A percentile compares a stretch with the other conserved stretches of the same genome.
These are phyloP conservation scores for Nycticebus coucang DNA, from an alignment of 2,113 vertebrate genomes.

Conservation along the genomic window DNA sequence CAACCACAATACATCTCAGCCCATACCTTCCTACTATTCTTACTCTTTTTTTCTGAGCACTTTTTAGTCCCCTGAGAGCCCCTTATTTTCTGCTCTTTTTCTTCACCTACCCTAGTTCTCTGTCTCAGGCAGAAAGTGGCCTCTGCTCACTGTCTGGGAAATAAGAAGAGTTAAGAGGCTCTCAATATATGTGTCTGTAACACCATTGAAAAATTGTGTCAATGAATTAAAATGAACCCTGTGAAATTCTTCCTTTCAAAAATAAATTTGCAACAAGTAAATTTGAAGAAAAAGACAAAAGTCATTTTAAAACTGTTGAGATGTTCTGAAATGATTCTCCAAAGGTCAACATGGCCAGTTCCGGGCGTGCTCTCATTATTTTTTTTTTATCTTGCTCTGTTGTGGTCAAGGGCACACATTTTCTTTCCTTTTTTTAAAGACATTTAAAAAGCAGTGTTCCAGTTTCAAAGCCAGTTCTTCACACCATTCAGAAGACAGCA, in stretches of 20 bases:
- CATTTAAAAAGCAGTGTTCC: slow-evolving; percentile 51
- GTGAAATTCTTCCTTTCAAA: slow-evolving; percentile 23
- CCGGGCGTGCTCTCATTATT: neutral
- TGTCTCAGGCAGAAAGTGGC: neutral
- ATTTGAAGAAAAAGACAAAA: neutral
- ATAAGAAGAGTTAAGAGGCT: neutral
- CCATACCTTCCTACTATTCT: neutral
- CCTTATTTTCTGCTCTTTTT: neutral
- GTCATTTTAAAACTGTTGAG: slow-evolving; percentile 27
- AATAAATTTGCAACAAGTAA: neutral
- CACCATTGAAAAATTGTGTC: neutral
- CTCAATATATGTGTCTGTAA: neutral
- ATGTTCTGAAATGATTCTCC: slow-evolving; percentile 38
- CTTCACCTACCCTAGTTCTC: neutral
- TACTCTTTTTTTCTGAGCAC: neutral
- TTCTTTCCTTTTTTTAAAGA: slow-evolving; percentile 58
- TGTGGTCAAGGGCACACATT: neutral
- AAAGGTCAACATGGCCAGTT: slow-evolving; percentile 37
- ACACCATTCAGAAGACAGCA: slow-evolving; percentile 52
- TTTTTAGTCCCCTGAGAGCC: neutral
- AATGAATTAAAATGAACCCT: neutral
- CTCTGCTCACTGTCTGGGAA: neutral
- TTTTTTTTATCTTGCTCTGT: slow-evolving; percentile 48
- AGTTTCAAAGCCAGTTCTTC: slow-evolving; percentile 26
- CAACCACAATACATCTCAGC: neutral